Conservation (phyloP, 2,113 vertebrate species). For the Murina feae region DNA sequence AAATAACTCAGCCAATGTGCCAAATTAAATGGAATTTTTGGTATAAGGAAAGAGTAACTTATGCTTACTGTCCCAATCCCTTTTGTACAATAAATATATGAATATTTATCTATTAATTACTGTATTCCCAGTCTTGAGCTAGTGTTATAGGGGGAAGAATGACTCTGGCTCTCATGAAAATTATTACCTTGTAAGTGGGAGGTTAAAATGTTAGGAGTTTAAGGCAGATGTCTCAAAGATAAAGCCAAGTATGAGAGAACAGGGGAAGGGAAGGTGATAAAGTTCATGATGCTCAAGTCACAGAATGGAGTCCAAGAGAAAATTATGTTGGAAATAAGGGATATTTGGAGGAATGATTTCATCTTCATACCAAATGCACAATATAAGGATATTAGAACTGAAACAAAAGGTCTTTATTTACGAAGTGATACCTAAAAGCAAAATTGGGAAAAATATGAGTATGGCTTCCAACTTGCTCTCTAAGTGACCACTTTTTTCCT, state of each 20-base stretch:
- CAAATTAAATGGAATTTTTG: neutral
- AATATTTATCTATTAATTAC: constrained; percentile 9
- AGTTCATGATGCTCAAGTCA: neutral
- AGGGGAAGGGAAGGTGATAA: neutral
- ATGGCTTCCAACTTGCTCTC: neutral
- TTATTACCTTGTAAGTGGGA: neutral
- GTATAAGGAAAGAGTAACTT: neutral
- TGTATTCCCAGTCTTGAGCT: neutral
- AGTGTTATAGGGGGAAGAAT: neutral
- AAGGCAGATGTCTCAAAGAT: constrained; percentile 7
- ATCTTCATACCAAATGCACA: neutral
- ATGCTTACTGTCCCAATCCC: neutral
- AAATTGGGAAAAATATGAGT: neutral
- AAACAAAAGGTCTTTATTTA: neutral
- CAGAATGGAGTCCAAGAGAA: neutral
- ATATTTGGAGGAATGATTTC: neutral
- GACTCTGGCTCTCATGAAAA: constrained; percentile 15
- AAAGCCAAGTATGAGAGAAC: neutral
- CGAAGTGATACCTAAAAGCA: neutral
- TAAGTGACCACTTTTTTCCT: neutral
- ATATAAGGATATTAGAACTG: neutral
- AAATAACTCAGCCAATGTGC: neutral
- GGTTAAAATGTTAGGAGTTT: neutral
- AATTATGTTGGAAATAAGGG: neutral
- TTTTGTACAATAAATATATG: neutral